Conservation (phyloP, 1,140 invertebrate species). For the Leptoteleia sp. region DNA sequence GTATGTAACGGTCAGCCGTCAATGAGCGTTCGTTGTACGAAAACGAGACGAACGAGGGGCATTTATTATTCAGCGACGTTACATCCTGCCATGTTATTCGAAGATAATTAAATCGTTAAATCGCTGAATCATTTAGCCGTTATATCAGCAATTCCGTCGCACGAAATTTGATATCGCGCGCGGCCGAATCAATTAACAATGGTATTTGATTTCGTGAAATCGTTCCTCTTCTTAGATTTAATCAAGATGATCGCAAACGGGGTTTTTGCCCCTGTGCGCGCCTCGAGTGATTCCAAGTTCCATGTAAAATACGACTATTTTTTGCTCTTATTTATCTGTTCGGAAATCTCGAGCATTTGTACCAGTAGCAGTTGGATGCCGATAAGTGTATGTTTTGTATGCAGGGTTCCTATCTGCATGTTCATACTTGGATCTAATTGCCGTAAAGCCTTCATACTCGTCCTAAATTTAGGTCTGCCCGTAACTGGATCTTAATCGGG, state of each 20-base stretch:
- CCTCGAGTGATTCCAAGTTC: constrained; percentile 10
- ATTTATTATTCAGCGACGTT: constrained; percentile 31
- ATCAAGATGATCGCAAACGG: constrained; percentile 6
- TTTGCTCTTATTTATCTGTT: constrained; percentile 45
- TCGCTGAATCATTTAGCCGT: too few relatives aligned
- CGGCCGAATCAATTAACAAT: constrained; percentile 16
- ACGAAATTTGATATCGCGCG: too few relatives aligned
- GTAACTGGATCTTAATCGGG: constrained; percentile 51
- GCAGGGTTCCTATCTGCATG: constrained; percentile 47
- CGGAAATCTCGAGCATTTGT: constrained; percentile 35
- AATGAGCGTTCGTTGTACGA: constrained; percentile 16
- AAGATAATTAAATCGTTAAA: constrained; percentile 38
- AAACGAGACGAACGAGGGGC: constrained; percentile 21
- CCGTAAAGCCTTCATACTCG: constrained; percentile 44
- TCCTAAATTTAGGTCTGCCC: constrained; percentile 42
- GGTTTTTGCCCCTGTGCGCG: constrained; percentile 4
- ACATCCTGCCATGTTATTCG: background rate
- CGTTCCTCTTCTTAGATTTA: background rate
- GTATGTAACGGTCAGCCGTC: constrained; percentile 22
- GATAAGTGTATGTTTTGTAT: constrained; percentile 55
- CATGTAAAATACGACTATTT: constrained; percentile 39
- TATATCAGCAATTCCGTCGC: too few relatives aligned
- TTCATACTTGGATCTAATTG: constrained; percentile 58
- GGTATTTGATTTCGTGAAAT: constrained; percentile 4
- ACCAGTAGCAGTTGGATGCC: constrained; percentile 33